Evolutionary conservation across 2,113 vertebrate species (phyloP), one percentile per base, ranked within the genome.

Genomic region (Strigops habroptila): DNA sequence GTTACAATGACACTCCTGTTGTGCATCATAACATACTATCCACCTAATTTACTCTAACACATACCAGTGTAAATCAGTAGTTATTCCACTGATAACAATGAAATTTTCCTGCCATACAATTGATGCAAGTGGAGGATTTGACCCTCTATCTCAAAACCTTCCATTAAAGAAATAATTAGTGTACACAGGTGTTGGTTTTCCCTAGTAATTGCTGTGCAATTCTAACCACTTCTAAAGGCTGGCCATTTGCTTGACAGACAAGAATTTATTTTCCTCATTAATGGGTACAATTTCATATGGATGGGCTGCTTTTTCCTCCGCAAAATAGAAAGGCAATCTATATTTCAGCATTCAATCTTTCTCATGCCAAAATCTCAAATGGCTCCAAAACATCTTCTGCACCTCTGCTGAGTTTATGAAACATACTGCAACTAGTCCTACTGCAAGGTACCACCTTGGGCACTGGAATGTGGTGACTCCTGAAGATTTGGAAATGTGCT

Each of bases 241-340:
- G 64, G 27, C 82, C 86, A 57, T 94, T 96, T 92, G 77, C 77
- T 96, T 93, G 86, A 76, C 86, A 92, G 92, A 89, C 57, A 93
- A 83, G 86, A 95, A 89, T 87, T 87, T 91, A 49, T 97, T 94
- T 94, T 78, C 77, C 77, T 87, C 94, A 70, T 57, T 94, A 95
- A 97, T 89, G 77, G 91, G 83, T 74, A 85, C 37, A 92, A 59
- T 94, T 96, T 94, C 67, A 69, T 82, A 95, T 39, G 62, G 62
- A 95, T 76, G 33, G 18, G 8, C 3, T 30, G 57, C 83, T 70
- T 79, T 68, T 52, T 7, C 1, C 46, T 64, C 33, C 21, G 14
- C 39, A 62, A 92, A 92, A 52, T 3, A 76, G 62, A 90, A 91
- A 78, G n/a, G 7, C 57, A 67, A 83, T 79, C 73, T 88, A 69